Evolutionary conservation across 35 echinoderm and acorn worm genomes (phyloP).

Genomic region (Heliocidaris erythrogramma): DNA sequence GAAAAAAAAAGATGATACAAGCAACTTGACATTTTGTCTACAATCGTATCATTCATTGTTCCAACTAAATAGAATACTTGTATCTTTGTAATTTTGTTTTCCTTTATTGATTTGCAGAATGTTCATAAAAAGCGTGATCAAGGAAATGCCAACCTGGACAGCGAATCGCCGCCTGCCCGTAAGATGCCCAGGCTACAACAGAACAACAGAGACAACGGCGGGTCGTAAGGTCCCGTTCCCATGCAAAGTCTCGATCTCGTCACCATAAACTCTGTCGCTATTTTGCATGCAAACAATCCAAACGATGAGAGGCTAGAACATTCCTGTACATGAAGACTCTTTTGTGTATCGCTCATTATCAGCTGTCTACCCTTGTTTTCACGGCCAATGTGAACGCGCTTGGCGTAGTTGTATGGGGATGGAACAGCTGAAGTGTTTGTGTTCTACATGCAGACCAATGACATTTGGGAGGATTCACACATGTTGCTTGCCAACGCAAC

Average conservation of each 20-base stretch:
- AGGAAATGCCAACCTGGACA: constrained; percentile 39
- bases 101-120: not conserved
- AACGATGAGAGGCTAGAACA: not conserved
- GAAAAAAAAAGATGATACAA: not conserved
- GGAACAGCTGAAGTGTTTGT: not conserved
- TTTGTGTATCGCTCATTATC: not conserved
- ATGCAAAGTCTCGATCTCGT: constrained; percentile 1
- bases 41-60: too few species aligned
- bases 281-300: not conserved
- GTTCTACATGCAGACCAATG: not conserved
- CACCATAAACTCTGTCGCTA: not conserved
- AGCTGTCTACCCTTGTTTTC: not conserved
- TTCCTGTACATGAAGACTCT: not conserved
- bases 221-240: not conserved
- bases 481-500: not conserved
- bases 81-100: not conserved
- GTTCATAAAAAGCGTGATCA: constrained; percentile 51
- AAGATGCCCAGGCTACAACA: constrained; percentile 44
- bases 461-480: not conserved
- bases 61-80: too few species aligned
- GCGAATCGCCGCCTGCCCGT: constrained; percentile 3
- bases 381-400: not conserved
- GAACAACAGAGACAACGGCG: constrained; percentile 28
- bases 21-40: not conserved
- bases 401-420: not conserved